A percentile compares a stretch with the other conserved stretches of the same genome.
phyloP scores from a whole-genome alignment of 2,113 vertebrate genomes.

The Saguinus midas region DNA sequence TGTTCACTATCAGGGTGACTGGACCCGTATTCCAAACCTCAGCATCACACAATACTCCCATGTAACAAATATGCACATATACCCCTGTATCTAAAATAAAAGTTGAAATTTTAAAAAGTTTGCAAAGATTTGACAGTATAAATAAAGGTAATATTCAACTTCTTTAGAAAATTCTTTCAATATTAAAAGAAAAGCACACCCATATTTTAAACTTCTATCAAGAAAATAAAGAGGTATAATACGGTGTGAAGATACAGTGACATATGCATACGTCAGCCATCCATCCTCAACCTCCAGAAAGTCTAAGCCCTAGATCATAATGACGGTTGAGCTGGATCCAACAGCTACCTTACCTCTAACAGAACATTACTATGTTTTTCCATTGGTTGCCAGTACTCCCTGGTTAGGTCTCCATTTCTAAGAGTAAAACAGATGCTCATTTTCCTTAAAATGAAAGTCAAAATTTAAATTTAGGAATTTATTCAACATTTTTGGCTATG shows the following conservation, averaged over 20 bases:
- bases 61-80: too few species aligned
- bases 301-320: not conserved
- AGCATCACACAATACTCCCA: too few species aligned
- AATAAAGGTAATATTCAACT: too few species aligned
- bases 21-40: too few species aligned
- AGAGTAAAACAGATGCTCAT: not conserved
- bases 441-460: not conserved
- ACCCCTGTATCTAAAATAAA: too few species aligned
- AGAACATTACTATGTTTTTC: not conserved
- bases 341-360: accelerated
- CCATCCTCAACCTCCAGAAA: not conserved
- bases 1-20: too few species aligned
- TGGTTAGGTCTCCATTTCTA: not conserved
- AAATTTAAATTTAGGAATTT: not conserved
- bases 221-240: not conserved
- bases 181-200: too few species aligned
- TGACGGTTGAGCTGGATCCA: not conserved
- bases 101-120: too few species aligned
- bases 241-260: not conserved
- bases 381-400: not conserved
- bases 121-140: too few species aligned
- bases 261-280: too few species aligned
- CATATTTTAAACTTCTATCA: not conserved
- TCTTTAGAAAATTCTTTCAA: too few species aligned
- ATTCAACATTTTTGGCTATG: not conserved